Base-by-base conservation (phyloP, 2,113 vertebrate genomes). In the Sturnira hondurensis region DNA sequence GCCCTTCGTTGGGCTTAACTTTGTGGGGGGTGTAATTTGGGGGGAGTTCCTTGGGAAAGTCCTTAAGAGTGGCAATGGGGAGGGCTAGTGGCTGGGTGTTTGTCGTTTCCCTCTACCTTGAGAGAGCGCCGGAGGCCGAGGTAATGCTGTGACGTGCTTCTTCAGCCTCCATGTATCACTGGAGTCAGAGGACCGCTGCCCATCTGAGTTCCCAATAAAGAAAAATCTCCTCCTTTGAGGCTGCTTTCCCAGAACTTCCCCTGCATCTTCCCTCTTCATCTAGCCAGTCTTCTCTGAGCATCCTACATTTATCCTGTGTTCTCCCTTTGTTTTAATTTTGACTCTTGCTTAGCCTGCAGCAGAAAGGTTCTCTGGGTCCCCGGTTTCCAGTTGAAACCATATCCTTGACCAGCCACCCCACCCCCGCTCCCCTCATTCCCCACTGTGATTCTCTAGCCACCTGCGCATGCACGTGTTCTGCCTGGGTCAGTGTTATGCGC, bases 401-500 rank as follows among this genome's bases (percentile, higher is more conserved):
- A 77, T 94, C 92, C 73, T 96, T 95, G 96, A 76, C 41, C 86
- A 85, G 73, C 65, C 74, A 76, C 38, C 36, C 17, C 92, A 88
- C 96, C 81, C 28, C 96, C 67, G 74, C 96, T 83, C 93, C 95
- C 96, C 82, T 63, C 89, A 87, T 93, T 89, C 94, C 20, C 50
- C 91, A 83, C 78, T 86, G 28, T 87, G 95, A 94, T 97, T 98
- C 97, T 96, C 14, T 96, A 94, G 97, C 98, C 91, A 43, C 94
- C 61, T 94, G 92, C 68, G 93, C 94, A 98, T 97, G 91, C 96
- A 86, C 97, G 95, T 97, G 96, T 97, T 98, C 94, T 98, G 96
- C 97, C 97, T 98, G 97, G 96, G 96, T 97, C 74, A 93, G 68
- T 98, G 94, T 97, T 96, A 54, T 98, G 96, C 98, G 97, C 58